Evolutionary conservation across 2,888 invertebrate genomes (phyloP).

Genomic region (Drosophila subquinaria): DNA sequence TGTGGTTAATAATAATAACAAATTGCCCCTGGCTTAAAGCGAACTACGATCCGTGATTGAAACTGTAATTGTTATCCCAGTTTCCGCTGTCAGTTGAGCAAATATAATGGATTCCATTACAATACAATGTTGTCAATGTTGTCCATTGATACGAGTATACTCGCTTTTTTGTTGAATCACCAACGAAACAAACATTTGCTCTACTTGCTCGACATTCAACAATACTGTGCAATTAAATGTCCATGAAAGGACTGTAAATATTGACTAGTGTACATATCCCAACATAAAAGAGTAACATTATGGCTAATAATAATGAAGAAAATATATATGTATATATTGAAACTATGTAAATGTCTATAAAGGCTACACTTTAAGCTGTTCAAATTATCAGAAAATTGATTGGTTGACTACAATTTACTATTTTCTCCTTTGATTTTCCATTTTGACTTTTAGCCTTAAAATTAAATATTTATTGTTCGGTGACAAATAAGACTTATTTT

Average conservation of each 20-base stretch:
- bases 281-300: neutral
- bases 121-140: constrained; percentile 10
- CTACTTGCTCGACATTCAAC: neutral
- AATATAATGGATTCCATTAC: constrained; percentile 2
- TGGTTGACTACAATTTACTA: too few relatives aligned
- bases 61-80: constrained; percentile 8
- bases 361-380: neutral
- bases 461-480: neutral
- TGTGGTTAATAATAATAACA: constrained; percentile 2
- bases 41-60: neutral
- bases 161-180: neutral
- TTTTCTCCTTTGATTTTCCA: neutral
- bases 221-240: neutral
- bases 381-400: too few relatives aligned
- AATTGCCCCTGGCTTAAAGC: neutral
- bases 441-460: neutral
- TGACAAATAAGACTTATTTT: neutral
- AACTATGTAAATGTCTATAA: too few relatives aligned
- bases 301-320: neutral
- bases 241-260: neutral
- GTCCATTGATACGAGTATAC: neutral
- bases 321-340: neutral
- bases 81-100: neutral
- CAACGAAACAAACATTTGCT: neutral
- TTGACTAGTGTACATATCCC: neutral